A percentile compares a stretch with the other conserved stretches of the same genome.
Evolutionary conservation across 2,888 invertebrate genomes (phyloP).

Genomic region (Heliconius charithonia): DNA sequence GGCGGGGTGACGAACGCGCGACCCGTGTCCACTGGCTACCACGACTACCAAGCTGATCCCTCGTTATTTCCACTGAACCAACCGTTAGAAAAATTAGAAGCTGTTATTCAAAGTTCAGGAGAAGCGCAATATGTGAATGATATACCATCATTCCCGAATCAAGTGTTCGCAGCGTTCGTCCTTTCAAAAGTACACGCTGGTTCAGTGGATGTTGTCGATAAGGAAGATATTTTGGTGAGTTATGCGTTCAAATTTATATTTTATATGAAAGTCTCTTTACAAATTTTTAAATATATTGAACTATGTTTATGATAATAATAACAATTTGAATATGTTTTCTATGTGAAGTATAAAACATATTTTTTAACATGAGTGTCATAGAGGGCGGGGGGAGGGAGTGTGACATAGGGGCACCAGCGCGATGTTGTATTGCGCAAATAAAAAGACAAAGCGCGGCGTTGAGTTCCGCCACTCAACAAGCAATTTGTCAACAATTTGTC

Average conservation of each 20-base stretch:
- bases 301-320: too few relatives aligned
- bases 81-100: conserved; percentile 87
- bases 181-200: conserved; percentile 83
- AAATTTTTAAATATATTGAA: background rate
- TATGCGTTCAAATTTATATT: background rate
- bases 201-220: conserved; percentile 83
- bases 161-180: conserved; percentile 88
- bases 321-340: too few relatives aligned
- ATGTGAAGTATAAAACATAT: too few relatives aligned
- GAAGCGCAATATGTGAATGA: conserved; percentile 88
- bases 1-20: conserved; percentile 82
- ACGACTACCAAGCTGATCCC: conserved; percentile 84
- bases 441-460: too few relatives aligned
- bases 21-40: conserved; percentile 85
- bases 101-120: conserved; percentile 84
- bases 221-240: conserved; percentile 84
- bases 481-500: too few relatives aligned
- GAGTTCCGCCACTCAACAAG: too few relatives aligned
- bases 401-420: too few relatives aligned
- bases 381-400: too few relatives aligned
- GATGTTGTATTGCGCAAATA: too few relatives aligned
- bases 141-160: conserved; percentile 80
- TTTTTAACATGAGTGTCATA: too few relatives aligned
- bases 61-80: conserved; percentile 87
- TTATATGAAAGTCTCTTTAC: background rate